Evolutionary conservation across 2,797 vertebrate genomes (phyloP), one percentile per base, ranked within the genome.

Genomic region (Cryptoblepharus egeriae): DNA sequence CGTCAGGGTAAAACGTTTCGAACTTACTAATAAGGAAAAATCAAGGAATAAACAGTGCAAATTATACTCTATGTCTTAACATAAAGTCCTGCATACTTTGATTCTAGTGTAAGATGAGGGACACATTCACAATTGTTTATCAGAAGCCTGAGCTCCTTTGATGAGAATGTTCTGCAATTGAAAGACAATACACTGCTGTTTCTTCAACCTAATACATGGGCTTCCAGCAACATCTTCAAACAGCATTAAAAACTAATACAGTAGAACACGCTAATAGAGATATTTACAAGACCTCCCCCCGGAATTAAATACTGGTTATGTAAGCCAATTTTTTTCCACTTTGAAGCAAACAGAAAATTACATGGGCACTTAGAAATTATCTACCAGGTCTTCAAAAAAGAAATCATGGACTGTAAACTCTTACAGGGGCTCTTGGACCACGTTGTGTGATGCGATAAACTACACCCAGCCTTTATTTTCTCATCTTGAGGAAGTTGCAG

Each of bases 361-460:
- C 75, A 37, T 4, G 60, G 16, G 70, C 18, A 63, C 28, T 22
- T 64, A 37, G 20, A 42, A 73, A 83, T 61, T 81, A 75, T 0
- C 70, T 86, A 75, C 13, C 30, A 86, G 88, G 11, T 70, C 77
- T 61, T 55, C 30, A 72, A 88, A 87, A 65, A 0, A 37, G 32
- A 37, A 58, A 61, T 70, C 45, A 39, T 0, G 8, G 15, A 77
- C 3, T 75, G 32, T 57, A 68, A 87, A 84, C 8, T 3, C 7
- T 71, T 74, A 87, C 0, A 72, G 45, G 24, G 63, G 30, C 77
- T 39, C 6, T 82, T 5, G 49, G 49, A 16, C 57, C 12, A 39
- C 61, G 69, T 63, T 79, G 57, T 42, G 28, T 6, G 77, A 0
- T 1, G 1, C 26, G 3, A 15, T 35, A 32, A 88, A 26, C 2